Base-by-base conservation (phyloP, 2,797 vertebrate genomes). In the Trematomus bernacchii region DNA sequence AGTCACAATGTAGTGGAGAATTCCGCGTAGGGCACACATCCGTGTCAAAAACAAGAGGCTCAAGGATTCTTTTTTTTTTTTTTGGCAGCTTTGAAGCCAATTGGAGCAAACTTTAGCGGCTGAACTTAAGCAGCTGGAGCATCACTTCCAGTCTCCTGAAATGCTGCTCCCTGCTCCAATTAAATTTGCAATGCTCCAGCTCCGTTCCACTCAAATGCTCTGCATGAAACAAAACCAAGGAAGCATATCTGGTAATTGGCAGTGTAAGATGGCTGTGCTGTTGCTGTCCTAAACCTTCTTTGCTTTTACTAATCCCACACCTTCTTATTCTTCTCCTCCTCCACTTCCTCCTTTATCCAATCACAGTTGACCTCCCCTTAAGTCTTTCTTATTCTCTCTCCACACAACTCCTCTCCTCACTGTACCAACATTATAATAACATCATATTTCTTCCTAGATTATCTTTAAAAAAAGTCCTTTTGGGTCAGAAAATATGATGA, bases 171-270 rank as follows among this genome's bases (percentile, higher is more conserved):
- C 74, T 30, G 76, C 62, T 70, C 77, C 83, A 77, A 76, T 87
- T 87, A 77, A 78, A 83, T 76, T 79, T 65, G 63, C 76, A 60
- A 51, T 55, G 73, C 83, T 82, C 57, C 50, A 44, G 67, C 77
- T 86, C 76, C 10, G 77, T 81, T 87, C 84, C 78, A 74, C 76
- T 84, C 79, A 66, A 59, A 74, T 73, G 79, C 75, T 77, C 81
- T 51, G 62, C 79, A 76, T 84, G 79, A 80, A 73, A 73, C 75
- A 70, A 72, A 73, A 18, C 68, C 77, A 18, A 64, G 43, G 23
- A 58, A 73, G 46, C 61, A 52, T 61, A 44, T 76, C 21, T 61
- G 52, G 72, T 86, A 85, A 90, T 85, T 91, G 87, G 74, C 46
- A 73, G 68, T 43, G 58, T 21, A 0, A 23, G 40, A 79, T 59